Evolutionary conservation across 92 coral and sea anemone species (phyloP).

Genomic region (Parazoanthus darwini): DNA sequence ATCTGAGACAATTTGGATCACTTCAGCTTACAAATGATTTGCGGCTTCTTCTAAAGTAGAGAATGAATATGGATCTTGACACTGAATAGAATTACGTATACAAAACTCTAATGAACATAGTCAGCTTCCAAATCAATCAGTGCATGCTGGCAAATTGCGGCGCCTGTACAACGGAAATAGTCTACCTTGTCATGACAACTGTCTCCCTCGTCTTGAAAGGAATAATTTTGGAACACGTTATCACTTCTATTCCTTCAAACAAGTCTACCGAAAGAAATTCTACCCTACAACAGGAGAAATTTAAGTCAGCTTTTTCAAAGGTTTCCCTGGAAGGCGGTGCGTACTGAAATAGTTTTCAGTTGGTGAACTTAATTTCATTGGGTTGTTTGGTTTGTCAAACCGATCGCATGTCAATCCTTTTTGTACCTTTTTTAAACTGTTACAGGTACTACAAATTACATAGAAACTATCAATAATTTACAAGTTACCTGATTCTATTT

Average conservation of each 20-base stretch:
- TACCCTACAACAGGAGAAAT: not conserved
- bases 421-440: too few species aligned
- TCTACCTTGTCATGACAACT: not conserved
- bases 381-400: not conserved
- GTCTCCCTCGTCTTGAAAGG: not conserved
- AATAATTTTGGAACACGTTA: not conserved
- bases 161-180: not conserved
- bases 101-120: too few species aligned
- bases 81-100: too few species aligned
- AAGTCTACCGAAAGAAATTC: not conserved
- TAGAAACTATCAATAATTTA: too few species aligned
- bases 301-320: not conserved
- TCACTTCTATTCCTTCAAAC: not conserved
- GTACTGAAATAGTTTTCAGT: too few species aligned
- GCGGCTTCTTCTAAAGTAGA: constrained; percentile 3
- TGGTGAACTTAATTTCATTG: too few species aligned
- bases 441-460: not conserved
- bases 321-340: not conserved
- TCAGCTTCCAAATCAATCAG: not conserved
- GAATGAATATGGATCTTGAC: too few species aligned
- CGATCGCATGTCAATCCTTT: not conserved
- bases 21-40: too few species aligned
- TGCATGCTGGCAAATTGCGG: too few species aligned
- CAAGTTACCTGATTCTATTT: too few species aligned
- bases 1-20: too few species aligned